Base-by-base conservation (phyloP, 2,113 vertebrate species). In the Ciconia boyciana region DNA sequence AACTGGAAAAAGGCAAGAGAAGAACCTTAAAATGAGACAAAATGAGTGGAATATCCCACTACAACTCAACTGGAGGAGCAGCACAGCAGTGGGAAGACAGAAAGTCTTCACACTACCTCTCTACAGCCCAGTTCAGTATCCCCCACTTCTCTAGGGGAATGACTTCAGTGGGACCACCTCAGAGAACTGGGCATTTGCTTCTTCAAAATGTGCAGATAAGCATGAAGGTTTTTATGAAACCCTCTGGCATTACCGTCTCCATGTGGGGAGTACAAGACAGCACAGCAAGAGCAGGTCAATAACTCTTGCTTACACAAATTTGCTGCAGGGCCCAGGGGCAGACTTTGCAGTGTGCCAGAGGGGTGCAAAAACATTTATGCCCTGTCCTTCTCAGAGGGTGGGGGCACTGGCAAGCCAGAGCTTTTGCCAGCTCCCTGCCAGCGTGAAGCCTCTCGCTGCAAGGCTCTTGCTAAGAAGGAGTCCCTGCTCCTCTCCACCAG, bases 191-290 rank as follows among this genome's bases (percentile, higher is more conserved):
- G 13, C 12, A 12, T 87, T 83, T 41, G 3, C 66, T 28, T 72
- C 80, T 76, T 52, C 44, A 29, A 55, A 76, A n/a, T 43, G 13
- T 31, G 10, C 29, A 80, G 44, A 43, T 20, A 77, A 87, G 5
- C 9, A 4, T 0, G 2, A 43, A 43, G 11, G 29, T 8, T 36
- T 80, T 87, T 51, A 36, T 39, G 61, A 74, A 44, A 62, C 14
- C 13, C 5, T 7, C 7, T 64, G 52, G 11, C 26, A 46, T 16
- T 83, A 36, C 31, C 16, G 18, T 49, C 46, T 83, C 48, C 44
- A 21, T 0, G 0, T 19, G 6, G 25, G 1, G 9, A 8, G 9
- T 58, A 54, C 2, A n/a, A 5, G 36, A 20, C 25, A 52, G 36
- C 57, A 39, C 3, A 34, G 34, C 41, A 71, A 75, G 57, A 31